Base-by-base conservation (phyloP, 2,888 invertebrate species). In the Platypus cylindrus region DNA sequence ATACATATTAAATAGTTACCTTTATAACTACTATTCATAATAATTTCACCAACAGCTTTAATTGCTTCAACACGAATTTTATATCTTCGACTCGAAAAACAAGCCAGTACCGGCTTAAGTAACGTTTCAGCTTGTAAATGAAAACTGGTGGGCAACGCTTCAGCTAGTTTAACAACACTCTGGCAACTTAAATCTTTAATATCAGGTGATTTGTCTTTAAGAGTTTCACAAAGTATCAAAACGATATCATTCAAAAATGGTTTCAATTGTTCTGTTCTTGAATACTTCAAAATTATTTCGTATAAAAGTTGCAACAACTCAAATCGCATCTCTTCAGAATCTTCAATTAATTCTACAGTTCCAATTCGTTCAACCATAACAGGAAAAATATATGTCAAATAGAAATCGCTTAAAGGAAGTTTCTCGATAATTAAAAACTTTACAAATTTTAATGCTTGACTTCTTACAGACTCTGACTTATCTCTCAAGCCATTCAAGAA, bases 261-360 rank as follows among this genome's bases (percentile, higher is more conserved):
- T 35, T 67, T 64, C 9, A 83, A 58, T 30, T 72, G 65, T 20
- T 68, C 68, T 5, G 68, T 65, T 3, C 67, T 65, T 47, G 67
- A 65, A 30, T 50, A 50, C 38, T 44, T 50, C 9, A 26, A 14
- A 28, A 89, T 62, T 44, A 91, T 68, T 25, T 65, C 60, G 36
- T 68, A 65, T n/a, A 87, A 58, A 27, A 90, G 66, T 36, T 66
- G 55, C 1, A 89, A 59, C 32, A 82, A 65, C 24, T 73, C 62
- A 8, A 86, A 56, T 16, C 91, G 73, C 26, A 91, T 69, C 67
- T 94, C 93, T 63, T 94, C 93, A 0, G 77, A 76, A 23, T 68
- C 58, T 54, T 80, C 79, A 3, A 69, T 53, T 25, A 80, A 68
- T 56, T 89, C 87, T 23, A 75, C 71, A 35, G 75, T 73, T 0